These are phyloP conservation scores for Caenorhabditis sp. DNA, from an alignment of 2,888 invertebrate genomes.

Conservation along the genomic window DNA sequence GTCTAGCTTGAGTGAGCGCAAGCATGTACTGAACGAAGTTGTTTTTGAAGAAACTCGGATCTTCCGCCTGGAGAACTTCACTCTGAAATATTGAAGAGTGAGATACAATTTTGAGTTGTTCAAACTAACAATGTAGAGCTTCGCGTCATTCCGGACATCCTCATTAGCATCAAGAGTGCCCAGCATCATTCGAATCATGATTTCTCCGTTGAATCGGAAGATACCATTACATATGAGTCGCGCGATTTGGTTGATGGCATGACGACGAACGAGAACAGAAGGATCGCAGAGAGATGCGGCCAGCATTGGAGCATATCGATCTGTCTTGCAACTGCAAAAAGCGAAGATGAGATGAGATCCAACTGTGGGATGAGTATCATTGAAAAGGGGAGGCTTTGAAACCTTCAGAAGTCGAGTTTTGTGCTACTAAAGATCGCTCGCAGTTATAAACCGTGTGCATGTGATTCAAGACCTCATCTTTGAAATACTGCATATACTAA, in stretches of 20 bases:
- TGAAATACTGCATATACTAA: neutral
- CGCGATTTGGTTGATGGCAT: constrained; percentile 63
- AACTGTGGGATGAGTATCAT: no score
- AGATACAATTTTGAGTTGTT: no score
- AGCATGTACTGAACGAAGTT: constrained; percentile 65
- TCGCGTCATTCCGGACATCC: constrained; percentile 59
- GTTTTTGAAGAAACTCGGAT: constrained; percentile 41
- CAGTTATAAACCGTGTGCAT: no score
- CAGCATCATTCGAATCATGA: constrained; percentile 66
- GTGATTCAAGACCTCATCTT: no score
- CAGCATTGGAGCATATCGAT: constrained; percentile 52
- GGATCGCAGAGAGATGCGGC: constrained; percentile 61
- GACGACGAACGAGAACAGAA: constrained; percentile 60
- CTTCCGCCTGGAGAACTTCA: constrained; percentile 61
- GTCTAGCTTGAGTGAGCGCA: constrained; percentile 57
- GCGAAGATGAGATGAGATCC: neutral
- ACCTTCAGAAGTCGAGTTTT: no score
- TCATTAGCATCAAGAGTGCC: constrained; percentile 59
- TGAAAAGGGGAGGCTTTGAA: no score
- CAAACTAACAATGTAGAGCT: constrained; percentile 52
- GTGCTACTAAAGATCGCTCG: no score
- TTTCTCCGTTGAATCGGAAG: constrained; percentile 62
- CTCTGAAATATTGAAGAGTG: constrained; percentile 33
- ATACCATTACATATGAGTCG: constrained; percentile 54
- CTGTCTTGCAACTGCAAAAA: constrained; percentile 50